These are phyloP conservation scores for Cottoperca gobio DNA, from an alignment of 2,797 vertebrate species.

Conservation along the genomic window DNA sequence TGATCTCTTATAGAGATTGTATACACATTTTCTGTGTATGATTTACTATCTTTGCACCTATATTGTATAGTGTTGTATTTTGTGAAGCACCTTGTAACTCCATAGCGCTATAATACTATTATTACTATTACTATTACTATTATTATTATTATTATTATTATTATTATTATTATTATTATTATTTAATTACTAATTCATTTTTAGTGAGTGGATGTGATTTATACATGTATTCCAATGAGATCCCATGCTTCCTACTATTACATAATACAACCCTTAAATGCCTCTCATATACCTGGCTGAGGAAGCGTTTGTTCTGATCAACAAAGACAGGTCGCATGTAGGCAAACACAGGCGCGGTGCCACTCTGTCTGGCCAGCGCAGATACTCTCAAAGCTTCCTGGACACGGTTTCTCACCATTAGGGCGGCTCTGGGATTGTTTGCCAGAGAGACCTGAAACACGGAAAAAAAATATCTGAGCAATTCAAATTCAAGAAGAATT, in stretches of 20 bases:
- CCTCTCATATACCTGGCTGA: conserved; percentile 78
- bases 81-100: too few species aligned
- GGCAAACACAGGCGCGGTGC: conserved; percentile 83
- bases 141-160: too few species aligned
- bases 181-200: not conserved
- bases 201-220: not conserved
- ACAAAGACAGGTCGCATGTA: conserved; percentile 86
- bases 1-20: too few species aligned
- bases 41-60: too few species aligned
- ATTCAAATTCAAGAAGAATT: not conserved
- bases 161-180: too few species aligned
- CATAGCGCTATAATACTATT: too few species aligned
- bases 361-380: conserved; percentile 37
- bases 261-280: too few species aligned
- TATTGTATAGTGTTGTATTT: too few species aligned
- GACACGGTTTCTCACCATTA: conserved; percentile 86
- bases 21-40: too few species aligned
- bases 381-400: conserved; percentile 87
- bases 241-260: too few species aligned
- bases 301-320: conserved; percentile 78
- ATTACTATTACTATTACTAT: too few species aligned
- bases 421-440: conserved; percentile 67
- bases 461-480: not conserved
- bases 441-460: conserved; percentile 62
- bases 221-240: not conserved